Percentiles rank a stretch among this genome's conserved stretches.
Evolutionary conservation across 2,113 vertebrate genomes (phyloP).

Genomic region (Circaetus cinerascens): DNA sequence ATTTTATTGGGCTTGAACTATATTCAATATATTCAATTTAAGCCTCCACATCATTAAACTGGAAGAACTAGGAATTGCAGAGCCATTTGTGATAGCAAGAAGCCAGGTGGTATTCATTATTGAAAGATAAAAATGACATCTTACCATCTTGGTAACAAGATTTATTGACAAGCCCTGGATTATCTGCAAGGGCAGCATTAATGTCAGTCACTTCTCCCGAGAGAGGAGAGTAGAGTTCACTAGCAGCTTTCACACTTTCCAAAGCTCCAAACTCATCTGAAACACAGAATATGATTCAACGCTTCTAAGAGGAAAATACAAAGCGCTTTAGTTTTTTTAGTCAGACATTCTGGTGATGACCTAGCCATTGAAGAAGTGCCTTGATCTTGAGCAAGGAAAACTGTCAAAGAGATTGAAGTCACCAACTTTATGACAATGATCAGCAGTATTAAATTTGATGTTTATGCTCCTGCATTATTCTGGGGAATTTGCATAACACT

Average conservation of each 20-base stretch:
- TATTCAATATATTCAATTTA: not conserved
- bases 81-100: not conserved
- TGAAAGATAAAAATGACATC: conserved; percentile 24
- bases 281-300: not conserved
- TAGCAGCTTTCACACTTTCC: conserved; percentile 98
- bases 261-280: conserved; percentile 96
- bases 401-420: not conserved
- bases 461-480: not conserved
- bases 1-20: not conserved
- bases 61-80: not conserved
- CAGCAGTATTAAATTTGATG: not conserved
- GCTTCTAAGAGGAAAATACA: not conserved
- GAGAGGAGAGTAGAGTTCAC: conserved; percentile 94
- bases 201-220: conserved; percentile 92
- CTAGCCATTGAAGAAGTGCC: not conserved
- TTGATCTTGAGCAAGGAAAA: not conserved
- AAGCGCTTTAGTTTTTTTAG: not conserved
- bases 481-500: not conserved
- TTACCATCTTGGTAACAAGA: conserved; percentile 97
- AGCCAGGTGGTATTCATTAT: not conserved
- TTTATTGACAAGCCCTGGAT: conserved; percentile 93
- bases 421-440: not conserved
- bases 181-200: conserved; percentile 88
- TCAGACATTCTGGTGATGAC: not conserved
- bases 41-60: not conserved